phyloP scores from a whole-genome alignment of 1,140 invertebrate genomes.

The Vollenhovia emeryi region DNA sequence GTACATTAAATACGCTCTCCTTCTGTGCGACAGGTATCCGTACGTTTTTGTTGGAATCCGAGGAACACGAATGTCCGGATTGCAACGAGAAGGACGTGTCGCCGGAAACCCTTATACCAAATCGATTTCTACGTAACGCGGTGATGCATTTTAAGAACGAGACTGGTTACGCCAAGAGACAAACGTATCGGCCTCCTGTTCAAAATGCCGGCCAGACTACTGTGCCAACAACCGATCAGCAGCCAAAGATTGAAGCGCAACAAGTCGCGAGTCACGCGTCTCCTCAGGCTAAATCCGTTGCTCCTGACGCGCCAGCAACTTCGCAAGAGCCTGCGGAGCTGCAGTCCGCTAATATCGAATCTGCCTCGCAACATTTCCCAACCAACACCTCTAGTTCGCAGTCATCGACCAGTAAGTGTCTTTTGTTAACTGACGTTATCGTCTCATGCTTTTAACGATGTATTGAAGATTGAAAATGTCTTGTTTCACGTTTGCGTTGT shows the following conservation, averaged over 20 bases:
- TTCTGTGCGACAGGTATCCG: constrained; percentile 90
- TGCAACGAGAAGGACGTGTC: constrained; percentile 97
- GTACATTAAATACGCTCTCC: too few species aligned
- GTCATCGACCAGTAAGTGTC: constrained; percentile 67
- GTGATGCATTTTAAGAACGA: constrained; percentile 96
- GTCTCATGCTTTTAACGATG: too few species aligned
- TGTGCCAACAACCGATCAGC: constrained; percentile 58
- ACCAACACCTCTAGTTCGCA: constrained; percentile 43
- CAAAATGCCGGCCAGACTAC: constrained; percentile 66
- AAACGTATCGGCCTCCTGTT: constrained; percentile 71
- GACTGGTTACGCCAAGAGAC: constrained; percentile 90
- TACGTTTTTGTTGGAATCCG: constrained; percentile 94
- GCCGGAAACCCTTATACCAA: constrained; percentile 96
- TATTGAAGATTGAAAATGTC: too few species aligned
- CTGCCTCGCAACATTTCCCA: constrained; percentile 40
- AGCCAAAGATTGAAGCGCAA: constrained; percentile 68
- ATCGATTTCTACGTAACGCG: constrained; percentile 94
- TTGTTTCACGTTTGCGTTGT: constrained; percentile 9
- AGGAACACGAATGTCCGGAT: constrained; percentile 97
- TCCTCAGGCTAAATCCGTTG: constrained; percentile 51
- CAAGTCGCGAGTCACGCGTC: constrained; percentile 45
- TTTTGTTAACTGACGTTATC: constrained; percentile 14
- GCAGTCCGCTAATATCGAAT: constrained; percentile 56
- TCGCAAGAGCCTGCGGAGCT: constrained; percentile 66
- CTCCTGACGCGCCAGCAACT: constrained; percentile 22